Percentiles rank a stretch among this genome's conserved stretches.
phyloP scores from a whole-genome alignment of 2,797 vertebrate genomes.

The Cyprinella venusta region DNA sequence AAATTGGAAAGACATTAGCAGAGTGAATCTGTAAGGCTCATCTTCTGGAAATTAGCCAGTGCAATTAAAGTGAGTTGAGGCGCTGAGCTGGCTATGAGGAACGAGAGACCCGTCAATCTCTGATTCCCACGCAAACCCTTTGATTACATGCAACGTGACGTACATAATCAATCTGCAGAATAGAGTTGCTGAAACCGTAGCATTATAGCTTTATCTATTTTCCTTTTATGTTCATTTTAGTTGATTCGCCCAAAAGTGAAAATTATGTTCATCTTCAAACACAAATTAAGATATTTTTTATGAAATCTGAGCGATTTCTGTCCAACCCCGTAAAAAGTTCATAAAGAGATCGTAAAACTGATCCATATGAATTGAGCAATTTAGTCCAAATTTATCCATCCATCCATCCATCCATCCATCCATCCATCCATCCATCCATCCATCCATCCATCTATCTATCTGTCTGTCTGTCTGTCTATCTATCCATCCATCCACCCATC shows the following conservation, averaged over 20 bases:
- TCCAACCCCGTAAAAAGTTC: no score
- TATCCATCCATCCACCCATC: accelerated
- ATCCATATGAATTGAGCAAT: no score
- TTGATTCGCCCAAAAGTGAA: no score
- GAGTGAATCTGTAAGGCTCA: conserved; percentile 14
- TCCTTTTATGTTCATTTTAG: no score
- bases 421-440: accelerated
- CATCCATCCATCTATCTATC: no score
- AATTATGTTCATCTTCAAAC: no score
- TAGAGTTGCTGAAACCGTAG: not conserved
- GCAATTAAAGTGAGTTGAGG: not conserved
- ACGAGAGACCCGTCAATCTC: not conserved
- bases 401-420: no score
- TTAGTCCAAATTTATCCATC: no score
- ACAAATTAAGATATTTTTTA: no score
- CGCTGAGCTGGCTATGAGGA: conserved; percentile 5
- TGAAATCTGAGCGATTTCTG: no score
- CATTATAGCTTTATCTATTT: no score
- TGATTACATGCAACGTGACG: not conserved
- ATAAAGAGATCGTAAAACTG: no score
- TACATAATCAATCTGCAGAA: not conserved
- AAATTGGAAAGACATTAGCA: conserved; percentile 28
- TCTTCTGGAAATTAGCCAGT: conserved; percentile 25
- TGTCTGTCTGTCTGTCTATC: accelerated
- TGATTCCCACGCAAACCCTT: not conserved